phyloP scores from a whole-genome alignment of 2,797 vertebrate species.

The Labroides dimidiatus region DNA sequence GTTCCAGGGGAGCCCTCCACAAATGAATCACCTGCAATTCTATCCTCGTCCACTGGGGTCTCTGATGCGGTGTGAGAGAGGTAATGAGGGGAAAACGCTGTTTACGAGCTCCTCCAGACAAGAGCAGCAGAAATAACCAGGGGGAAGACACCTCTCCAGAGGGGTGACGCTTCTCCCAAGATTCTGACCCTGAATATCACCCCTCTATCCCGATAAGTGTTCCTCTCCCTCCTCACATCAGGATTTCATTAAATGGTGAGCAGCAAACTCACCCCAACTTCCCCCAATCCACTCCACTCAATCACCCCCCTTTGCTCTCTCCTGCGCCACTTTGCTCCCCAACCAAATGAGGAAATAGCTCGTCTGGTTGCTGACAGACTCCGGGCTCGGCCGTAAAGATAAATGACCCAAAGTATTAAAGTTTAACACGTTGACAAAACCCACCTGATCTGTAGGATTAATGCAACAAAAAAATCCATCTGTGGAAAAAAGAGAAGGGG shows the following conservation, averaged over 20 bases:
- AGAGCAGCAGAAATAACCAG: slow-evolving; percentile 56
- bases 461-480: slow-evolving; percentile 84
- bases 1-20: slow-evolving; percentile 71
- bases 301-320: slow-evolving; percentile 61
- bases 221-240: slow-evolving; percentile 72
- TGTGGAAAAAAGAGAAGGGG: slow-evolving; percentile 51
- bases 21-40: slow-evolving; percentile 86
- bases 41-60: slow-evolving; percentile 78
- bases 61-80: slow-evolving; percentile 41
- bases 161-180: slow-evolving; percentile 50
- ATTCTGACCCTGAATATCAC: slow-evolving; percentile 64
- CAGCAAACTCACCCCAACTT: slow-evolving; percentile 7
- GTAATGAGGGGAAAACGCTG: slow-evolving; percentile 66
- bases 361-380: slow-evolving; percentile 90
- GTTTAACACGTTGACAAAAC: slow-evolving; percentile 88
- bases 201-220: slow-evolving; percentile 57
- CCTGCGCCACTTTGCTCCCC: slow-evolving; percentile 79
- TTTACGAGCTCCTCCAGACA: slow-evolving; percentile 56
- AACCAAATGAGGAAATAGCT: slow-evolving; percentile 89
- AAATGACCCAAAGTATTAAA: slow-evolving; percentile 89
- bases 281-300: slow-evolving; percentile 52
- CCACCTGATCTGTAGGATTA: slow-evolving; percentile 89
- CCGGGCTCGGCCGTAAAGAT: slow-evolving; percentile 85
- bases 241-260: slow-evolving; percentile 80
- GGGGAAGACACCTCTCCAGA: slow-evolving; percentile 72